Evolutionary conservation across 2,113 vertebrate genomes (phyloP).

Genomic region (Esox niger): DNA sequence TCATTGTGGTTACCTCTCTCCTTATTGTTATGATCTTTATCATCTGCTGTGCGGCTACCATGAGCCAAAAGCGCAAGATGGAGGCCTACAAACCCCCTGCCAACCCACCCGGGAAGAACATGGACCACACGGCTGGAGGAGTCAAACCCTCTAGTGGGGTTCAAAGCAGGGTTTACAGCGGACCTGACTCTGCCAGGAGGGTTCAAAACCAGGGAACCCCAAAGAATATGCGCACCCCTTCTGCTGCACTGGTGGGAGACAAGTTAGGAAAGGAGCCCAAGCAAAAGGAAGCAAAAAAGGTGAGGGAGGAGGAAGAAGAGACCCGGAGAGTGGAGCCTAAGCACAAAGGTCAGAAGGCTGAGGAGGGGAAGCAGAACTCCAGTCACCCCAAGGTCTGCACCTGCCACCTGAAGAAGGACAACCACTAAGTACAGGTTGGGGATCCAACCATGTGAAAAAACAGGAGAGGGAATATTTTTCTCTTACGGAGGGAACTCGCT

Average conservation of each 20-base stretch:
- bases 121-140: conserved; percentile 72
- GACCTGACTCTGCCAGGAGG: conserved; percentile 70
- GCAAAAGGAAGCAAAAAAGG: conserved; percentile 59
- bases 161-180: conserved; percentile 72
- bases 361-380: conserved; percentile 56
- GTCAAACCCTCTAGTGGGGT: conserved; percentile 70
- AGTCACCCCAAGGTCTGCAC: conserved; percentile 65
- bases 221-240: conserved; percentile 80
- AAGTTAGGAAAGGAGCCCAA: conserved; percentile 63
- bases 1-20: conserved; percentile 87
- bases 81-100: conserved; percentile 88
- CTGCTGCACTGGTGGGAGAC: conserved; percentile 63
- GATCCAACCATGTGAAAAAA: conserved; percentile 12
- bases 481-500: not conserved
- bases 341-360: conserved; percentile 46
- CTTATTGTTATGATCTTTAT: conserved; percentile 88
- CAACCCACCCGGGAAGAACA: conserved; percentile 73
- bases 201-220: conserved; percentile 79
- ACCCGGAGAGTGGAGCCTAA: conserved; percentile 61
- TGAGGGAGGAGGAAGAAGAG: conserved; percentile 62
- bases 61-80: conserved; percentile 89
- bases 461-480: not conserved
- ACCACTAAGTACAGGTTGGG: conserved; percentile 46
- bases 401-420: conserved; percentile 69
- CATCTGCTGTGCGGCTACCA: conserved; percentile 84